Evolutionary conservation across 2,888 invertebrate species (phyloP).

Genomic region (Oscheius sp.): DNA sequence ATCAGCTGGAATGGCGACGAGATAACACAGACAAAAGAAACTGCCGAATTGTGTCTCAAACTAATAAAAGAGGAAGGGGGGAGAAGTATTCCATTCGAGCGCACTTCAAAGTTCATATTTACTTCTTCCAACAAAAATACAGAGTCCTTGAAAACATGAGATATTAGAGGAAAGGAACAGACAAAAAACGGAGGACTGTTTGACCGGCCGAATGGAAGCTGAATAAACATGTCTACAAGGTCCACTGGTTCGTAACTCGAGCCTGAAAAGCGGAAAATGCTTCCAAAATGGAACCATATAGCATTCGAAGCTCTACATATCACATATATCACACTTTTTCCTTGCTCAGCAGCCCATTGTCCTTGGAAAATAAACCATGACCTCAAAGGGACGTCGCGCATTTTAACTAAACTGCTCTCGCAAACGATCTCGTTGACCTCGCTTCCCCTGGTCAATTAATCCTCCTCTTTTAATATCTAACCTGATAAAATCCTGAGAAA

Average conservation of each 20-base stretch:
- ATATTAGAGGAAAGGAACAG: background rate
- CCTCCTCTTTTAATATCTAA: background rate
- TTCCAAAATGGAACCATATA: background rate
- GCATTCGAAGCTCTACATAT: background rate
- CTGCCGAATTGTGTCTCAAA: background rate
- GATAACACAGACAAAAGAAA: background rate
- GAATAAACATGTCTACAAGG: background rate
- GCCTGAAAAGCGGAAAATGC: background rate
- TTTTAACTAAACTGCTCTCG: background rate
- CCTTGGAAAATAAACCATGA: constrained; percentile 14
- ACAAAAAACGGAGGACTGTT: background rate
- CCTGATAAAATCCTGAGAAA: background rate
- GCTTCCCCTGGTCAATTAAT: too few species aligned
- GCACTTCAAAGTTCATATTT: background rate
- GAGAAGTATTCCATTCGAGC: background rate
- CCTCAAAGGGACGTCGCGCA: background rate
- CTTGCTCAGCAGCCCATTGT: constrained; percentile 5
- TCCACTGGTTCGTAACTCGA: background rate
- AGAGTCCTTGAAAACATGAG: background rate
- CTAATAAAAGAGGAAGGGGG: background rate
- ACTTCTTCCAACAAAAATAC: background rate
- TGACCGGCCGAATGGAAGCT: background rate
- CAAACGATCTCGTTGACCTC: constrained; percentile 1
- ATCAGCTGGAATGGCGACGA: background rate
- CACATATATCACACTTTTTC: constrained; percentile 13